These are phyloP conservation scores for Plebejus melissa DNA, from an alignment of 2,888 invertebrate genomes.

Conservation along the genomic window DNA sequence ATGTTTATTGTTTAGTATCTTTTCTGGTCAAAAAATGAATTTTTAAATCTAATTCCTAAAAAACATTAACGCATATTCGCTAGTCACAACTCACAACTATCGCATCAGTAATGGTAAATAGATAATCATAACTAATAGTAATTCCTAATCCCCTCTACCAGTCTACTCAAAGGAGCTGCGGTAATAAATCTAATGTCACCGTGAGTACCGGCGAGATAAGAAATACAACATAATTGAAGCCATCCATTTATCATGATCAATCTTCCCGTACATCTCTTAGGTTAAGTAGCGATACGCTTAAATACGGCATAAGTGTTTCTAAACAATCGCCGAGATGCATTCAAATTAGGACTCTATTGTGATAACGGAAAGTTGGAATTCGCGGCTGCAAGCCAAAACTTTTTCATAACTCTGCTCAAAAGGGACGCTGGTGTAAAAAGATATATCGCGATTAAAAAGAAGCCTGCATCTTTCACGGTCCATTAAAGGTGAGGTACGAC, in stretches of 20 bases:
- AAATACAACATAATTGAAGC: constrained; percentile 34
- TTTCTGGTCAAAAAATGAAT: no score
- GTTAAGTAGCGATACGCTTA: constrained; percentile 32
- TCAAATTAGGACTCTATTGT: neutral
- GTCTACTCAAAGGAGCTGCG: constrained; percentile 25
- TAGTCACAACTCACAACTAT: neutral
- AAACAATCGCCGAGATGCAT: constrained; percentile 10
- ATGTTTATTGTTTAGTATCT: no score
- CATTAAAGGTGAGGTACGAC: constrained; percentile 13
- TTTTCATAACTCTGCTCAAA: constrained; percentile 20
- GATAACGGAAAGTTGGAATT: neutral
- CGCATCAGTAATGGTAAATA: neutral
- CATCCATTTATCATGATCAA: constrained; percentile 36
- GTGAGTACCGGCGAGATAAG: constrained; percentile 33
- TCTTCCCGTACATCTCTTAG: constrained; percentile 32
- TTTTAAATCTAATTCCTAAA: no score
- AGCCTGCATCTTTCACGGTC: constrained; percentile 10
- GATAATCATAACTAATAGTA: constrained; percentile 2
- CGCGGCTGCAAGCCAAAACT: neutral
- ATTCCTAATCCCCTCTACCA: constrained; percentile 24
- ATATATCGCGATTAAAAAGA: constrained; percentile 25
- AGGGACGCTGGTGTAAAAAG: constrained; percentile 20
- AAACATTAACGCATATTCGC: no score
- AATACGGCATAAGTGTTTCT: constrained; percentile 30
- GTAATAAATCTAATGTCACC: constrained; percentile 25